A percentile compares a stretch with the other conserved stretches of the same genome.
Conservation (phyloP, 2,888 invertebrate genomes). For the Orgyia antiqua region DNA sequence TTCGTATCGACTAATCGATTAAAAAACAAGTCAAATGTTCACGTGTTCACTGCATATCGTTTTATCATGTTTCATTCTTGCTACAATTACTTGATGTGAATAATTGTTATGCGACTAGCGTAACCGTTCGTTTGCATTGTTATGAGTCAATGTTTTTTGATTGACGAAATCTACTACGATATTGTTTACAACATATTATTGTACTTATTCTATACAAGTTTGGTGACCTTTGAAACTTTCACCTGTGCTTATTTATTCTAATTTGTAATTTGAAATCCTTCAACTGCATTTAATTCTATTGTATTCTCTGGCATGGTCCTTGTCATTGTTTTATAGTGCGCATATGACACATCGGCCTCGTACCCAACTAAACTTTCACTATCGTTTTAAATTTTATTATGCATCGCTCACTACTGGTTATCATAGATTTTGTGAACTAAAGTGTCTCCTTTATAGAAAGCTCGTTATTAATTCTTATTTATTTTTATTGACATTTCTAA, state of each 20-base stretch:
- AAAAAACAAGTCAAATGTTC: slow-evolving; percentile 17
- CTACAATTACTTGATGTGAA: slow-evolving; percentile 9
- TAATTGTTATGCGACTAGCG: slow-evolving; percentile 24
- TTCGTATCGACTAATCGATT: slow-evolving; percentile 14
- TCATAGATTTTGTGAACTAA: slow-evolving; percentile 4
- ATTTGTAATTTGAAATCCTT: neutral
- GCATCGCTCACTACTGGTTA: slow-evolving; percentile 13
- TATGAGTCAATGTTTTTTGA: slow-evolving; percentile 8
- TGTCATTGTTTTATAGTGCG: slow-evolving; percentile 20
- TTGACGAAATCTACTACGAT: slow-evolving; percentile 7
- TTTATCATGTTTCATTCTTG: slow-evolving; percentile 7
- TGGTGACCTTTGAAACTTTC: slow-evolving; percentile 20
- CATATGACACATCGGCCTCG: slow-evolving; percentile 18
- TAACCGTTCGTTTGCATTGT: slow-evolving; percentile 25
- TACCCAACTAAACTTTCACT: slow-evolving; percentile 50
- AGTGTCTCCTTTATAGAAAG: slow-evolving; percentile 13
- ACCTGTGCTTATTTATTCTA: slow-evolving; percentile 11
- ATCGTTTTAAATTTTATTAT: slow-evolving; percentile 31
- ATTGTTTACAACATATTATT: slow-evolving; percentile 12
- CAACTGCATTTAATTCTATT: neutral
- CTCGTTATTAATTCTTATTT: slow-evolving; percentile 10
- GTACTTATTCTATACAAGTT: slow-evolving; percentile 1
- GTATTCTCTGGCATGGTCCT: neutral
- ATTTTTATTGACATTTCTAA: slow-evolving; percentile 7
- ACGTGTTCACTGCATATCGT: slow-evolving; percentile 26